Evolutionary conservation across 1,140 invertebrate species (phyloP), one percentile per base, ranked within the genome.

Genomic region (Papilio machaon): DNA sequence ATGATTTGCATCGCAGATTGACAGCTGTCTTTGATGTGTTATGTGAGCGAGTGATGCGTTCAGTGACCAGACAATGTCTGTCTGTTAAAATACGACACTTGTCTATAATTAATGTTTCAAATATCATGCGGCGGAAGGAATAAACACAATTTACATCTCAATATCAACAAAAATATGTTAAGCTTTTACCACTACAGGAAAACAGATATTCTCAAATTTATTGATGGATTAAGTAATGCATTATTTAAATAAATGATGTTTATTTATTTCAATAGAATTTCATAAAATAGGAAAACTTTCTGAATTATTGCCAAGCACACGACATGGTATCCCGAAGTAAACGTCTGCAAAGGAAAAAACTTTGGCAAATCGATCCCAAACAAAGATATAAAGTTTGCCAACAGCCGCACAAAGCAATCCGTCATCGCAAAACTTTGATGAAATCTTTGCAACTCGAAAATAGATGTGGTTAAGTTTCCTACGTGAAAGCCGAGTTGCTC

Each of bases 1-100:
- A 79, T 47, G 70, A 60, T 82, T 82, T 64, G 46, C 74, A 76
- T 76, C 47, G 23, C 74, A 76, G 49, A 76, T 76, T 76, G 5
- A 11, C 13, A 0, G 74, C 47, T 64, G 23, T 30, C 47, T 58
- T 76, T 52, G 74, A 76, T 76, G 54, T 54, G 7, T 10, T 23
- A 30, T n/a, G n/a, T n/a, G n/a, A 64, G 60, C 9, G 60, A 30
- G 19, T 64, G 60, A 23, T 30, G 8, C 23, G 23, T 9, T 64
- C 60, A 17, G 4, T 9, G 60, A 2, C 60, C 5, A 30, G 15
- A 7, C 38, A 43, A 43, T 43, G 38, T 43, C 4, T 6, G 4
- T 43, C 7, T 43, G 7, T 43, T 43, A 43, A 6, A 43, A 30
- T 30, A 30, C 23, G 23, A 30, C 23, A 30, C 23, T 30, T 30